Evolutionary conservation across 2,797 vertebrate species (phyloP), one percentile per base, ranked within the genome.

Genomic region (Urophycis tenuis): DNA sequence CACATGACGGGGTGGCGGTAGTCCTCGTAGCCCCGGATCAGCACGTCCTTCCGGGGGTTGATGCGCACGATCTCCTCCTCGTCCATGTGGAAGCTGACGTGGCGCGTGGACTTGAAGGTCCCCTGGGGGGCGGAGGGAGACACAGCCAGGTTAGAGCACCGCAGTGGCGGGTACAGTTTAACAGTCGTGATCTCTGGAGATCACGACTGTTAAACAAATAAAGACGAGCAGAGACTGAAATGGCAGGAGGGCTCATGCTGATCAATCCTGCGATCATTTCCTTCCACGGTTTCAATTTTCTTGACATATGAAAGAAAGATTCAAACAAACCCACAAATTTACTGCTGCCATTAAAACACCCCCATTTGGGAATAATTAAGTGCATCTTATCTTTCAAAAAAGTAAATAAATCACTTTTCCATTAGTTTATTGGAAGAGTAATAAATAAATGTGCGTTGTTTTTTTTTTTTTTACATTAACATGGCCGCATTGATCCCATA

Each of bases 21-120:
- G 92, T 99, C 98, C 90, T 95, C 98, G 77, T 99, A 99, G 87
- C 97, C 95, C 8, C 95, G 95, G 90, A 98, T 96, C 85, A 96
- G 93, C 82, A 98, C 95, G 80, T 99, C 98, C 79, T 96, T 96
- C 34, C 93, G 92, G 53, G 97, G 98, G 87, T 99, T 99, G 92
- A 99, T 99, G 87, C 98, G 95, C 74, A 98, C 97, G 8, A 99
- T 96, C 91, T 99, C 96, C 89, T 99, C 97, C 69, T 98, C 96
- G 2, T 99, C 97, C 90, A 93, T 87, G 89, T 95, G 95, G 90
- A 99, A 99, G 85, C 96, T 97, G 89, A 99, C 97, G 0, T 98
- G 97, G 79, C 96, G 95, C 35, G 92, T 92, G 3, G 95, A 87
- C 87, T 96, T 97, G 75, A 94, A 92, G 73, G 95, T 91, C 71